Percentiles rank a stretch among this genome's conserved stretches.
phyloP scores from a whole-genome alignment of 1,140 invertebrate genomes.

The Drosophila melanica region DNA sequence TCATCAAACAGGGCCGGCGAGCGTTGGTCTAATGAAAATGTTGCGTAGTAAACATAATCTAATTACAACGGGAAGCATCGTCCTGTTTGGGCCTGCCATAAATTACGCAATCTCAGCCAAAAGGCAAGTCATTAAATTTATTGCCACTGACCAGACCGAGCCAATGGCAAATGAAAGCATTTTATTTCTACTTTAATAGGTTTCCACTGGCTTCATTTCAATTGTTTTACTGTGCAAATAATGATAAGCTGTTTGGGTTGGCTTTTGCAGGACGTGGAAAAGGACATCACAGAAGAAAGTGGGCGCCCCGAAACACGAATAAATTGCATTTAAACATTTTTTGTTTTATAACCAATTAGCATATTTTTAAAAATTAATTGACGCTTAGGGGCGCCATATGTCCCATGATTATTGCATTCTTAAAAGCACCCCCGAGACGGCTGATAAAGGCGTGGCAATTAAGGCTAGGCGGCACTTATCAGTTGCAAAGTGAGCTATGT shows the following conservation, averaged over 20 bases:
- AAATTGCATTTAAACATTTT: slow-evolving; percentile 15
- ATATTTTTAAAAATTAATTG: slow-evolving; percentile 76
- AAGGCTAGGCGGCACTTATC: neutral
- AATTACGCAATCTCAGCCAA: slow-evolving; percentile 70
- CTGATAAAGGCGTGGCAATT: slow-evolving; percentile 13
- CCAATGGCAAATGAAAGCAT: slow-evolving; percentile 65
- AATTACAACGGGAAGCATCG: slow-evolving; percentile 54
- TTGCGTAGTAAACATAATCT: slow-evolving; percentile 61
- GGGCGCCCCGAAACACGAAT: slow-evolving; percentile 8
- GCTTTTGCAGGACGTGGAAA: neutral
- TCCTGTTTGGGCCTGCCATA: slow-evolving; percentile 40
- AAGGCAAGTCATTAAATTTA: slow-evolving; percentile 76
- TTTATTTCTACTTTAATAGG: slow-evolving; percentile 75
- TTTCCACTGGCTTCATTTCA: slow-evolving; percentile 38
- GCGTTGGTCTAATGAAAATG: slow-evolving; percentile 36
- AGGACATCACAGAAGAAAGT: slow-evolving; percentile 1
- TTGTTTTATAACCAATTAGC: slow-evolving; percentile 60
- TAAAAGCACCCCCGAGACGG: slow-evolving; percentile 26
- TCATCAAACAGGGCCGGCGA: slow-evolving; percentile 14
- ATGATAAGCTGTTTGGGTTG: slow-evolving; percentile 60
- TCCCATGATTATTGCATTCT: slow-evolving; percentile 32
- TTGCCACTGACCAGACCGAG: slow-evolving; percentile 48
- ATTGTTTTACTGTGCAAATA: slow-evolving; percentile 66
- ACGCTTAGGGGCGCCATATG: slow-evolving; percentile 20
- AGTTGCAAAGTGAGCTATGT: neutral